Conservation (phyloP, 2,113 vertebrate genomes). For the crab-eating macaque (Macaca fascicularis) region T2T-MFA8v1.1 NC_088391.1:18213501-18214000, state of each 20-base stretch:
- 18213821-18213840: background rate
- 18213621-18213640: background rate
- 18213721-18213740: background rate
- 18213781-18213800: background rate
- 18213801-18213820: background rate
- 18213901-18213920: background rate
- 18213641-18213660: background rate
- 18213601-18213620: background rate
- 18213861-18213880: background rate
- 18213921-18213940: background rate
- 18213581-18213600: background rate
- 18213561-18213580: background rate
- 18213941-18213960: background rate
- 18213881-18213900: background rate
- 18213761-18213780: background rate
- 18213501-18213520: background rate
- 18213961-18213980: background rate
- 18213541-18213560: background rate
- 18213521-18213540: background rate
- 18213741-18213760: background rate
- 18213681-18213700: background rate
- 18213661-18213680: background rate
- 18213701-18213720: background rate
- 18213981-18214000: background rate
- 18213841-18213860: background rate